Base-by-base conservation (phyloP, 2,113 vertebrate species). In the Alaudala cheleensis region DNA sequence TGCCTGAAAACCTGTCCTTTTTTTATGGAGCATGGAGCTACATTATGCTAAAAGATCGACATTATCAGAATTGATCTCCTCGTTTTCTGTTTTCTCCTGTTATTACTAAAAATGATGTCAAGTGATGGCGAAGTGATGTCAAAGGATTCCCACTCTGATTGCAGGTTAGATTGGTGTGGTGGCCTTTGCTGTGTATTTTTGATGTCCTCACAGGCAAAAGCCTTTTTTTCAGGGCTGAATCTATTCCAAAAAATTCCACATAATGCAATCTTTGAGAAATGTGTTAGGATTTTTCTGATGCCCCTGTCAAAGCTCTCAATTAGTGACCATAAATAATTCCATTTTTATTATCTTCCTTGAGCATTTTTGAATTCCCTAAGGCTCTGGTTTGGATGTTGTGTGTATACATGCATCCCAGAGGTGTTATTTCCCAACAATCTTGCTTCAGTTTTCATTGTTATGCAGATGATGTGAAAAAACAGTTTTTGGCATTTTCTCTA, bases 301-400 rank as follows among this genome's bases (percentile, higher is more conserved):
- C 29, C 16, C 37, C 50, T 69, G 47, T 44, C 92, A 70, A 40
- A 44, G 26, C 22, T 96, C 64, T 78, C 94, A 95, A 96, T 97
- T 97, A 97, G 40, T 18, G 11, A 83, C 74, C 92, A 90, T 94
- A 94, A 92, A 97, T 94, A 97, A 96, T 88, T 89, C n/a, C 47
- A 86, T 86, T 93, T 96, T 96, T 87, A 93, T 92, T 94, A 94
- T 90, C 90, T 93, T 90, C 29, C 82, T 62, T 73, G 62, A 53
- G 76, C 85, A 93, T 90, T 96, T 94, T 56, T 85, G 0, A 88
- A 91, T 94, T 92, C 92, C 90, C 95, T 60, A 34, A 93, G 94
- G 95, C 76, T 92, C 50, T 77, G 81, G 71, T 91, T 91, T 66
- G 67, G 64, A 34, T 81, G 90, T 53, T 91, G 74, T 94, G 76